A percentile compares a stretch with the other conserved stretches of the same genome.
Conservation (phyloP, 1,140 invertebrate species). For the Calephelis nemesis region DNA sequence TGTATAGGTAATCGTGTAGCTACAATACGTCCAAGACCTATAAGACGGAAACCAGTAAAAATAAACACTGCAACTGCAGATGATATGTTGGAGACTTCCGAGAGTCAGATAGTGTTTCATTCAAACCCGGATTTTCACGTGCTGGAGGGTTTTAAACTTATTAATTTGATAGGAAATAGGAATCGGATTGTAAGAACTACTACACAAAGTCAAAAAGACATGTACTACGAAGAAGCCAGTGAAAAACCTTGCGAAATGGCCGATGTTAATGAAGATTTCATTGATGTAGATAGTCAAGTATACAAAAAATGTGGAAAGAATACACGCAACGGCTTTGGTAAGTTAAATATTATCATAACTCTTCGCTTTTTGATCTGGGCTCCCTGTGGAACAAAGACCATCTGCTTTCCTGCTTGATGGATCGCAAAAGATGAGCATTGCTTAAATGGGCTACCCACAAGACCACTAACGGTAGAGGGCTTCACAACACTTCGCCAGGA, state of each 20-base stretch:
- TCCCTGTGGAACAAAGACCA: too few relatives aligned
- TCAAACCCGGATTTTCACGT: conserved; percentile 67
- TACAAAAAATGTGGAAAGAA: conserved; percentile 49
- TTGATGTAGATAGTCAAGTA: conserved; percentile 38
- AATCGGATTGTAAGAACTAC: conserved; percentile 45
- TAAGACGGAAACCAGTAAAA: conserved; percentile 41
- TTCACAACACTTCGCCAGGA: too few relatives aligned
- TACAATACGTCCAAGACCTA: conserved; percentile 27
- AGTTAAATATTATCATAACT: neutral
- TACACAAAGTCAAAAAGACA: conserved; percentile 34
- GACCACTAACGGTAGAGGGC: too few relatives aligned
- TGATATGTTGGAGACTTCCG: conserved; percentile 32
- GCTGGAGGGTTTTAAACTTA: conserved; percentile 62
- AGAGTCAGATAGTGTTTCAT: conserved; percentile 50
- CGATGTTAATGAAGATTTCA: conserved; percentile 35
- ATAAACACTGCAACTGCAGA: conserved; percentile 31
- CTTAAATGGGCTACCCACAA: too few relatives aligned
- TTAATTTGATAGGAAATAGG: conserved; percentile 53
- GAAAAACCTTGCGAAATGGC: conserved; percentile 25
- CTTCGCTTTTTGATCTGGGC: too few relatives aligned
- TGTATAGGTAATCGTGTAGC: conserved; percentile 31
- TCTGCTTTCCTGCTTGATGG: too few relatives aligned
- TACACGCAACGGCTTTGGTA: conserved; percentile 10
- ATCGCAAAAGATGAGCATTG: too few relatives aligned
- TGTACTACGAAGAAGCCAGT: conserved; percentile 34